phyloP scores from a whole-genome alignment of 2,797 vertebrate genomes.

The Cheirogaleus major region DNA sequence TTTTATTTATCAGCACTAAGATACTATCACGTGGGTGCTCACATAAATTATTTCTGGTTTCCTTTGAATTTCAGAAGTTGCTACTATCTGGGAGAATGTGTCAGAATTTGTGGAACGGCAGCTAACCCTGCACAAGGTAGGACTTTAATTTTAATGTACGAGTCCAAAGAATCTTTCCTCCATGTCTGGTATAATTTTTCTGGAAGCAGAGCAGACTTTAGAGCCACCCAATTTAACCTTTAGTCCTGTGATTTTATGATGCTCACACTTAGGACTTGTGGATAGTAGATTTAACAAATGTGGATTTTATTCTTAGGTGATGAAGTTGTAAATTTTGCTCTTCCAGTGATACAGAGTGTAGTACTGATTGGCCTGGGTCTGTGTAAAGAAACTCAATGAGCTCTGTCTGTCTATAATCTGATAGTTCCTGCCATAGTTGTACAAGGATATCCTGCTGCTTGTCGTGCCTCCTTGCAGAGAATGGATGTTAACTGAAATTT shows the following conservation, averaged over 20 bases:
- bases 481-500: background rate
- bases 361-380: background rate
- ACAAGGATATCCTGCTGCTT: background rate
- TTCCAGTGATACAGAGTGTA: background rate
- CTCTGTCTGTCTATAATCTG: background rate
- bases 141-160: background rate
- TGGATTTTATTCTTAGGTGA: background rate
- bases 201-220: background rate
- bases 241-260: background rate
- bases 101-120: slow-evolving; percentile 86
- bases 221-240: background rate
- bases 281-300: background rate
- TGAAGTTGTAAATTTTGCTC: background rate
- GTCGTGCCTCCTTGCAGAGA: background rate
- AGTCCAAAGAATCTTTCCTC: background rate
- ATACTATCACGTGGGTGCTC: background rate
- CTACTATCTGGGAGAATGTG: slow-evolving; percentile 87
- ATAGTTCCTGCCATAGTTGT: background rate
- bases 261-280: background rate
- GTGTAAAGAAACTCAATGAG: background rate
- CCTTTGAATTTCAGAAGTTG: slow-evolving; percentile 84
- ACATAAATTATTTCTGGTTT: slow-evolving; percentile 47
- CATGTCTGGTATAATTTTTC: background rate
- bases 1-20: background rate
- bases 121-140: slow-evolving; percentile 86